Evolutionary conservation across 2,888 invertebrate genomes (phyloP).

Genomic region (Dasysyrphus albostriatus): DNA sequence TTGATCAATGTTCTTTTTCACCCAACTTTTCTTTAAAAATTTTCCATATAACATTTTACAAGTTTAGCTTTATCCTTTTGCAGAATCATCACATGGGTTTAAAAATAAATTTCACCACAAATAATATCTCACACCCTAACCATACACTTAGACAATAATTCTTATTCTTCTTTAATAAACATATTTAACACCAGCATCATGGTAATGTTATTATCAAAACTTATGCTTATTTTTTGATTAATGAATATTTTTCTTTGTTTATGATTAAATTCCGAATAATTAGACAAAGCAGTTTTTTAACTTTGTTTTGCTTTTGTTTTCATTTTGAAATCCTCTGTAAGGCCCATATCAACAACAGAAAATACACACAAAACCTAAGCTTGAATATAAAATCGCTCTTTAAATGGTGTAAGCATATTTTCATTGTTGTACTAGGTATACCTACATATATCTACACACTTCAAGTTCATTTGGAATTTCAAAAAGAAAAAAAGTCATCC

Average conservation of each 20-base stretch:
- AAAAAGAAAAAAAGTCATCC: background rate
- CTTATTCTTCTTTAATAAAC: background rate
- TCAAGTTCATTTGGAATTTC: slow-evolving; percentile 9
- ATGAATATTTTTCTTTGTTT: slow-evolving; percentile 20
- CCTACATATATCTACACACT: background rate
- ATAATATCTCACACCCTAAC: background rate
- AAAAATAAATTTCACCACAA: background rate
- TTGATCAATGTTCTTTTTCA: too few relatives aligned
- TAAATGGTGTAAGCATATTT: slow-evolving; percentile 1
- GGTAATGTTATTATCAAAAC: slow-evolving; percentile 7
- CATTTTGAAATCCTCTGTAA: background rate
- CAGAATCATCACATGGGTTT: background rate
- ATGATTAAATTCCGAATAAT: slow-evolving; percentile 36
- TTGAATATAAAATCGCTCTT: background rate
- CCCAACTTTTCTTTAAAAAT: too few relatives aligned
- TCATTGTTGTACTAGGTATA: background rate
- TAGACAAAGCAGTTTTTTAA: slow-evolving; percentile 35
- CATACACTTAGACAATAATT: background rate
- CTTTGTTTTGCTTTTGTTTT: slow-evolving; percentile 15
- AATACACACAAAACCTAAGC: slow-evolving; percentile 18
- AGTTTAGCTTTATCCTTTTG: background rate
- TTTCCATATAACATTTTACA: background rate
- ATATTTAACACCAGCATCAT: background rate
- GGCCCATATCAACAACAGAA: slow-evolving; percentile 36
- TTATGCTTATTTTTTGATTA: slow-evolving; percentile 40